Evolutionary conservation across 2,797 vertebrate species (phyloP).

Genomic region (Tangara arthus): DNA sequence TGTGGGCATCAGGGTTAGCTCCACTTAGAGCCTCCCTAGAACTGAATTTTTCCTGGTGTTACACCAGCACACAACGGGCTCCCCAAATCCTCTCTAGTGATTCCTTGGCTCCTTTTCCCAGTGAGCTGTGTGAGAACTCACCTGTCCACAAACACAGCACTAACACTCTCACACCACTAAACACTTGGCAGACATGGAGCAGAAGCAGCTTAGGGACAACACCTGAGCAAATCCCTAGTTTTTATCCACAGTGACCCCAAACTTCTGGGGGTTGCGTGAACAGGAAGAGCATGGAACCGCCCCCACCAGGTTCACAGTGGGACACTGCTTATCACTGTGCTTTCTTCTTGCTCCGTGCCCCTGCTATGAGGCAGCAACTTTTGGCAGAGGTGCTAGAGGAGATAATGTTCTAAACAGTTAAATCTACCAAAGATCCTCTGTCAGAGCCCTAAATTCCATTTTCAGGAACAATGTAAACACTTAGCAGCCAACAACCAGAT

Average conservation of each 20-base stretch:
- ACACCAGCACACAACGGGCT: background rate
- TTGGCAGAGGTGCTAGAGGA: background rate
- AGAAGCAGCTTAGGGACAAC: background rate
- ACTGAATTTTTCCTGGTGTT: background rate
- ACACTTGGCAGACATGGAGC: fast-evolving
- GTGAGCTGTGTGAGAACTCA: background rate
- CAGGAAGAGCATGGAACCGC: background rate
- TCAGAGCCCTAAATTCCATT: slow-evolving; percentile 13
- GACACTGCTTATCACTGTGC: background rate
- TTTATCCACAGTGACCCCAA: background rate
- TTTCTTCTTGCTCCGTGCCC: background rate
- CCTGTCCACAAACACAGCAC: background rate
- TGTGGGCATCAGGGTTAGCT: background rate
- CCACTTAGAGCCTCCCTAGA: background rate
- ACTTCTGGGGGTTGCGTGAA: background rate
- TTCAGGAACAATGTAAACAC: slow-evolving; percentile 24
- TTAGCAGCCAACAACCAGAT: background rate
- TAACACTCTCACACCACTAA: background rate
- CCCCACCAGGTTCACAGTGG: background rate
- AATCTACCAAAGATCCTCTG: background rate
- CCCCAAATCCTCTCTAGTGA: background rate
- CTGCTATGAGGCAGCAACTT: background rate
- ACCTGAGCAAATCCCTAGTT: background rate
- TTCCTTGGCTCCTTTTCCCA: background rate
- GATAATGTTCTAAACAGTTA: background rate